Evolutionary conservation across 2,113 vertebrate genomes (phyloP), one percentile per base, ranked within the genome.

Genomic region (Salvelinus namaycush): DNA sequence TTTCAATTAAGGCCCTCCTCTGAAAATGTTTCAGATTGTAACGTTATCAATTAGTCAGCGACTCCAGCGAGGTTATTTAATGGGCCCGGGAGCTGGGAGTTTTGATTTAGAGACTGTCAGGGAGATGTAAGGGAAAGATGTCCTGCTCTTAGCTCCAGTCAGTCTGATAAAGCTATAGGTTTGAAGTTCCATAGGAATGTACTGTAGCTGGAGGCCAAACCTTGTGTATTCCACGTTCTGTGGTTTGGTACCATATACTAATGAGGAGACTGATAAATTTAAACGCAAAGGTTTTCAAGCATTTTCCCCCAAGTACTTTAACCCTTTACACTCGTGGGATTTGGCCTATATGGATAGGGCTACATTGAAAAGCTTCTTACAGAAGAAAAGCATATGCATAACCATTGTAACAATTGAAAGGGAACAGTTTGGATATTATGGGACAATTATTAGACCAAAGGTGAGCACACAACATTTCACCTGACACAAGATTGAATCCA

Each of bases 21-120:
- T 87, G 81, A 88, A 86, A 54, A 83, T 78, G 79, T 87, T 88
- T 87, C 86, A 80, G 76, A 87, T 89, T 89, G 88, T 85, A 88
- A 82, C 83, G 81, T 84, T 87, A 91, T 93, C 89, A 93, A 92
- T 93, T 92, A 93, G 91, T 87, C 87, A 80, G 84, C 81, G 83
- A 92, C 84, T 87, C 81, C 87, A 74, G 82, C 86, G 76, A 70
- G 78, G 91, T 88, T 87, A 84, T 90, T 87, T 90, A 87, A 79
- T 76, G 83, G 87, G 80, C 76, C 81, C 72, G 18, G 69, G 74
- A 86, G 86, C 67, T 76, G 80, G 81, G 71, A 75, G 67, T 76
- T 67, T 78, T 92, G 89, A 92, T 92, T 91, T 91, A 92, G 86
- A 80, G 89, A 75, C 89, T 90, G 89, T 54, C 49, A 86, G 80